phyloP scores from a whole-genome alignment of 1,140 invertebrate genomes.

The Drosophila miranda region DNA sequence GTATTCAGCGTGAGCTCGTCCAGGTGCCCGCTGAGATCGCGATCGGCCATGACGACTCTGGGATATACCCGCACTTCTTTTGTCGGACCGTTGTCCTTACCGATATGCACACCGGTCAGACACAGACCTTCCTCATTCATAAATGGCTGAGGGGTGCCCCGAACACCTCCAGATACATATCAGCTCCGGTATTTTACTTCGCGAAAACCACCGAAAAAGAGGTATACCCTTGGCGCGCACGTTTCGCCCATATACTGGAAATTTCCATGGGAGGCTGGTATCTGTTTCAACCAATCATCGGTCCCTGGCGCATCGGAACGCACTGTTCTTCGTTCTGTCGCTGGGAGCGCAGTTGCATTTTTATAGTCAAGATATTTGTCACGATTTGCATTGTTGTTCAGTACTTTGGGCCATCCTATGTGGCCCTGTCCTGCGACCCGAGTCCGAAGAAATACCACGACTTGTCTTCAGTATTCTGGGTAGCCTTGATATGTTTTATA shows the following conservation, averaged over 20 bases:
- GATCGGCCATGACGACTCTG: conserved; percentile 29
- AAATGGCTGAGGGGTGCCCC: conserved; percentile 14
- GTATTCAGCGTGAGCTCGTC: conserved; percentile 17
- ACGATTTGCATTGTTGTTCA: conserved; percentile 20
- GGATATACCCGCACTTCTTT: conserved; percentile 47
- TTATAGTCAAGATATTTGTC: conserved; percentile 16
- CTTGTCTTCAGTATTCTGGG: conserved; percentile 1
- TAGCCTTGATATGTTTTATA: conserved; percentile 25
- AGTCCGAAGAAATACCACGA: conserved; percentile 41
- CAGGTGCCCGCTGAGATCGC: conserved; percentile 18
- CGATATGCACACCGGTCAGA: conserved; percentile 12
- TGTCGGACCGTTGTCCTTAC: conserved; percentile 24
- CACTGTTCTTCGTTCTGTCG: background rate
- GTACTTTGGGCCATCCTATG: conserved; percentile 26
- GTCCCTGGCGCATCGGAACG: conserved; percentile 41
- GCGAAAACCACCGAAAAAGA: background rate
- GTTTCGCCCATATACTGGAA: conserved; percentile 35
- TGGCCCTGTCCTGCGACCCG: conserved; percentile 40
- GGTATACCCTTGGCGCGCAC: conserved; percentile 4
- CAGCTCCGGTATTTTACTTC: background rate
- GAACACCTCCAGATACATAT: background rate
- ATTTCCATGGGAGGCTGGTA: conserved; percentile 33
- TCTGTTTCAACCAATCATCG: conserved; percentile 42
- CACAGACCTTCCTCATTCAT: conserved; percentile 26
- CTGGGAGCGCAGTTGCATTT: conserved; percentile 42